Evolutionary conservation across 2,797 vertebrate genomes (phyloP).

Genomic region (Crax fasciolata): DNA sequence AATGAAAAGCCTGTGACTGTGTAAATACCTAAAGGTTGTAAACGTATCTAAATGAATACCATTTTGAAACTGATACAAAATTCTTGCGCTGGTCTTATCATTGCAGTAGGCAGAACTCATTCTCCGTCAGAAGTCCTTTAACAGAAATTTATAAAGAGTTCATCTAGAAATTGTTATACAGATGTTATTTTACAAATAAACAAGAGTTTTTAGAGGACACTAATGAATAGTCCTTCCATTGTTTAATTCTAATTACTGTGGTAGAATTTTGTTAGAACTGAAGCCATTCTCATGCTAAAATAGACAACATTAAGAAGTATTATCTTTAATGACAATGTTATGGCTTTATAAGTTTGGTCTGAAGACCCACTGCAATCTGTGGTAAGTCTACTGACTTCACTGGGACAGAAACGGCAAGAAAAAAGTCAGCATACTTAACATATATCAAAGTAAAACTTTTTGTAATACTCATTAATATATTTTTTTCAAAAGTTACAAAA

Average conservation of each 20-base stretch:
- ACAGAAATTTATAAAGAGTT: background rate
- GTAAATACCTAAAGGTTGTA: no score
- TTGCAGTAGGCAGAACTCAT: background rate
- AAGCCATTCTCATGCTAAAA: background rate
- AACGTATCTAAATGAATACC: background rate
- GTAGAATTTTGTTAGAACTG: background rate
- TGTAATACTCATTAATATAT: background rate
- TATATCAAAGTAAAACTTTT: background rate
- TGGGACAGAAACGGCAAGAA: background rate
- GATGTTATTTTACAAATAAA: background rate
- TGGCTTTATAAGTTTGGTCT: background rate
- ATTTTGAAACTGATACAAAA: background rate
- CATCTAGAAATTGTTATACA: background rate
- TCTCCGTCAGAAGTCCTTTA: background rate
- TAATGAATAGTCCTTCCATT: background rate
- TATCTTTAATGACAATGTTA: background rate
- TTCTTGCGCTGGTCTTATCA: background rate
- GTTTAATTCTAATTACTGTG: background rate
- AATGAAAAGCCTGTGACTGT: background rate
- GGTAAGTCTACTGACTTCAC: background rate
- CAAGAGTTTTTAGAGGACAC: background rate
- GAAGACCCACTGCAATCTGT: background rate
- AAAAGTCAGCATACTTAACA: background rate
- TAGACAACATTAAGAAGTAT: background rate
- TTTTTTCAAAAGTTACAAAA: background rate